Conservation (phyloP, 53 echinoderm and acorn worm species). For the Actinopyga echinites region DNA sequence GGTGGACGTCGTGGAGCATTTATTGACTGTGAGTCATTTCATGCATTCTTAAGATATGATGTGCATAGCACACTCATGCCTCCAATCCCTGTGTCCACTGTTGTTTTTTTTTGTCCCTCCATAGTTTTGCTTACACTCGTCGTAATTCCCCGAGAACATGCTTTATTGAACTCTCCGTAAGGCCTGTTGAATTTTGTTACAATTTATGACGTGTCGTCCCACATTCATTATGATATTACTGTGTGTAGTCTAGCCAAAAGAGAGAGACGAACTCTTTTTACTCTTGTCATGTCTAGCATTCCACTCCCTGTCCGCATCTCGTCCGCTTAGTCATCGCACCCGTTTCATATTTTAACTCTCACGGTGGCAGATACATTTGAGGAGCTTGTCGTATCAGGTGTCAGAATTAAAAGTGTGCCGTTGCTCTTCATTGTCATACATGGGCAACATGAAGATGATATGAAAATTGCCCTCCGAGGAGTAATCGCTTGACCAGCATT, state of each 20-base stretch:
- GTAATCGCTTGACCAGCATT: conserved; percentile 40
- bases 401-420: conserved; percentile 9
- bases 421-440: conserved; percentile 40
- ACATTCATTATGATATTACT: conserved; percentile 31
- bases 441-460: conserved; percentile 29
- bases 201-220: conserved; percentile 17
- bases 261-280: conserved; percentile 20
- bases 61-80: neutral
- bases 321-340: conserved; percentile 35
- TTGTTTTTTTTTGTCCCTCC: no score
- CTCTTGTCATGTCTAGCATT: conserved; percentile 23
- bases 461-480: conserved; percentile 35
- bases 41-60: conserved; percentile 3
- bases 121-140: no score
- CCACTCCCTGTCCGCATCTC: conserved; percentile 11
- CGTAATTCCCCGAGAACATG: no score
- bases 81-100: no score
- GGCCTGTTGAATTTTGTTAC: conserved; percentile 41
- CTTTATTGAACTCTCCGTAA: no score
- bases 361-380: conserved; percentile 5
- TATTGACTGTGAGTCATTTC: conserved; percentile 21
- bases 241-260: conserved; percentile 5
- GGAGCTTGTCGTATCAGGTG: conserved; percentile 23
- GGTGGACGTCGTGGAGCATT: conserved; percentile 21
- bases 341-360: conserved; percentile 2